phyloP scores from a whole-genome alignment of 2,888 invertebrate genomes.

The Lithophane leautieri region DNA sequence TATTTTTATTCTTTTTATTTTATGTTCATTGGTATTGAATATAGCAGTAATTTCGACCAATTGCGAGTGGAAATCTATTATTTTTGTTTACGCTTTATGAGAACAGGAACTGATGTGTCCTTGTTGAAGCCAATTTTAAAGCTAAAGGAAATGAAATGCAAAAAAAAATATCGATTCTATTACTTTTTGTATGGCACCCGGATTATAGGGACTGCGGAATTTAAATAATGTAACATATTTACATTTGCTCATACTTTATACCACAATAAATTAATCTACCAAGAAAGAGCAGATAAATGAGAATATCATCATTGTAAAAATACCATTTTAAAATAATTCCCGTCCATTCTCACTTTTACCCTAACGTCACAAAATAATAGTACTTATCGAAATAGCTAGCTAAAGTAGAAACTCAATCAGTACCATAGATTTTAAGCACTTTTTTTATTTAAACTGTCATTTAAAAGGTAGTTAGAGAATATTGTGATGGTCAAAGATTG shows the following conservation, averaged over 20 bases:
- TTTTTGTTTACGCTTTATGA: slow-evolving; percentile 32
- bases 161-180: too few relatives aligned
- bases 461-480: slow-evolving; percentile 33
- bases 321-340: slow-evolving; percentile 28
- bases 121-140: too few relatives aligned
- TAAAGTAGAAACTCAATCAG: slow-evolving; percentile 53
- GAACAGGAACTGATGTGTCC: slow-evolving; percentile 9
- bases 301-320: slow-evolving; percentile 41
- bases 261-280: slow-evolving; percentile 13
- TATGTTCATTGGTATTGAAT: slow-evolving; percentile 57
- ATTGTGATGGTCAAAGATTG: slow-evolving; percentile 1
- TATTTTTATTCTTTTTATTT: slow-evolving; percentile 36
- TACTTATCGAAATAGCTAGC: slow-evolving; percentile 59
- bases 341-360: slow-evolving; percentile 24
- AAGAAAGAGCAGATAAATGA: slow-evolving; percentile 14
- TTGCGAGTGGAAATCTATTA: slow-evolving; percentile 38
- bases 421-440: slow-evolving; percentile 57
- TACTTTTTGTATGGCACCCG: neutral
- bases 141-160: neutral
- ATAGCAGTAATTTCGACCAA: slow-evolving; percentile 54
- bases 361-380: slow-evolving; percentile 56
- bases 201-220: neutral
- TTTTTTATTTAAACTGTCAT: slow-evolving; percentile 46
- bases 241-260: slow-evolving; percentile 15
- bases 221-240: slow-evolving; percentile 3